Base-by-base conservation (phyloP, 2,113 vertebrate genomes). In the Pluvialis apricaria region DNA sequence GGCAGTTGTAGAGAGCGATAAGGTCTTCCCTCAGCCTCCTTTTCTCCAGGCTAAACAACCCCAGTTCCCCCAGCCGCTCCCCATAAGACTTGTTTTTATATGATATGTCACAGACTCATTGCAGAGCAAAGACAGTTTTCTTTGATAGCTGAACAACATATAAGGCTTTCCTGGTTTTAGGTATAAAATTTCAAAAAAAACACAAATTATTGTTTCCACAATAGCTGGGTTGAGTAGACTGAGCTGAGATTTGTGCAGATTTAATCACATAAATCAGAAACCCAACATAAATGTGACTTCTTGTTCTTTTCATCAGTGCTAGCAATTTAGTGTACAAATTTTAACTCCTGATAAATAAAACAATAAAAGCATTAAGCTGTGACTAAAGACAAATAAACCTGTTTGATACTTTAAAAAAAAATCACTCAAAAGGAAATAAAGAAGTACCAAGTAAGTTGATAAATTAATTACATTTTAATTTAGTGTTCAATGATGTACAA, bases 1-100 rank as follows among this genome's bases (percentile, higher is more conserved):
- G 5, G 13, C 1, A 21, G 5, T 5, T 47, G 8, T 5, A 81
- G 34, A 72, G 6, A 52, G 10, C 1, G 3, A 12, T 15, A 15
- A 60, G 10, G 29, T 68, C 17, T 17, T 47, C 22, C 4, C 5
- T 3, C 5, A 77, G 47, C 15, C 32, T 64, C 38, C 32, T 85
- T 28, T 73, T 29, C 15, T 78, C 28, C 65, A 60, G 13, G 1
- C 32, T 60, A 8, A 73, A 58, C 19, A 38, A 4, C 3, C 25
- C 5, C 29, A 6, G 21, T 7, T 88, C 12, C 28, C 36, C 51
- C 75, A 88, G 49, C 18, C 2, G 2, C 12, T 64, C 25, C 70
- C 45, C 11, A 1, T 2, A 51, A 32, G 36, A 49, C 14, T 64
- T 88, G 57, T 64, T 55, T 42, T 68, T n/a, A 4, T 34, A 72